Evolutionary conservation across 35 echinoderm and acorn worm genomes (phyloP).

Genomic region (Strongylocentrotus purpuratus): DNA sequence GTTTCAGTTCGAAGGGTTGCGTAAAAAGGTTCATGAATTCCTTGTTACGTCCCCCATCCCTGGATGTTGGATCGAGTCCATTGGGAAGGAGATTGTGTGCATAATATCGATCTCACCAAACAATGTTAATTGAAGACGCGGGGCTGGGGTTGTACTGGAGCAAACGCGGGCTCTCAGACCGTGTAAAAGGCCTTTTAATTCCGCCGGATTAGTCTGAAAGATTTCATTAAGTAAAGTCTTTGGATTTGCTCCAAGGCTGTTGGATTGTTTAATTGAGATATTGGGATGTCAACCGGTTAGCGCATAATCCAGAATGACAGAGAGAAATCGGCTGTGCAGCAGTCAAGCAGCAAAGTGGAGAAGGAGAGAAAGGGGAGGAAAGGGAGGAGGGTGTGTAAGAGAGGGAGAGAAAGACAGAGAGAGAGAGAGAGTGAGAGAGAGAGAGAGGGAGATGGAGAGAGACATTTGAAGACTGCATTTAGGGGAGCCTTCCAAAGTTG

Average conservation of each 20-base stretch:
- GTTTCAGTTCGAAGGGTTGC: not conserved
- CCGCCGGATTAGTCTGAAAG: slow-evolving; percentile 38
- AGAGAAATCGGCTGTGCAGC: not conserved
- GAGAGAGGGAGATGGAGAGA: not conserved
- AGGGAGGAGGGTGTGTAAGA: not conserved
- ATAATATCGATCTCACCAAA: slow-evolving; percentile 28
- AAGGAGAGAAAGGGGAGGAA: not conserved
- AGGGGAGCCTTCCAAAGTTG: no score
- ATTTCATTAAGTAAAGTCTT: not conserved
- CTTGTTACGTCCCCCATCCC: not conserved
- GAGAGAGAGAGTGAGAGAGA: not conserved
- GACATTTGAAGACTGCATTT: no score
- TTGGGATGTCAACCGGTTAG: slow-evolving; percentile 14
- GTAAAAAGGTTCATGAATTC: not conserved
- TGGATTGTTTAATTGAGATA: slow-evolving; percentile 29
- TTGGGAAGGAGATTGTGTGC: not conserved
- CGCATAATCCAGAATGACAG: not conserved
- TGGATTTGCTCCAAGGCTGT: slow-evolving; percentile 16
- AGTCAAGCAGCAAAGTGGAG: not conserved
- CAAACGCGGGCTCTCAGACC: slow-evolving; percentile 5
- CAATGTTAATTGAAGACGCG: slow-evolving; percentile 20
- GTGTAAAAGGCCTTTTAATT: slow-evolving; percentile 33
- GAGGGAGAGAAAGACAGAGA: not conserved
- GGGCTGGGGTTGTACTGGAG: not conserved
- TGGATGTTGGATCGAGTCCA: not conserved